Evolutionary conservation across 2,113 vertebrate genomes (phyloP).

Genomic region (Mastomys coucha): DNA sequence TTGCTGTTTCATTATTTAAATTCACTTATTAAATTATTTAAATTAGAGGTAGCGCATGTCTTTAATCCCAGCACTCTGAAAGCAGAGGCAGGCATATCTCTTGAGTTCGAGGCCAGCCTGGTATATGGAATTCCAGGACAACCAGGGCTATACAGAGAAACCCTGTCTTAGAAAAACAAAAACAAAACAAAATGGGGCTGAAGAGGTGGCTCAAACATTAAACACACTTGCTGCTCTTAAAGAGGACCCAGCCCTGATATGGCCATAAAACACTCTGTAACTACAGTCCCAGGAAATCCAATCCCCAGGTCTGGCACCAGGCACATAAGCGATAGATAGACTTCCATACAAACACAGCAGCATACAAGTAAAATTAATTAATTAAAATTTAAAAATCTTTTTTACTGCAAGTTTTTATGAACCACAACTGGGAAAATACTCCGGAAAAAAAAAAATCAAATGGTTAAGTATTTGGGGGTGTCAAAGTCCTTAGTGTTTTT

Average conservation of each 20-base stretch:
- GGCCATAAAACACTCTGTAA: neutral
- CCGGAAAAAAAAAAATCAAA: neutral
- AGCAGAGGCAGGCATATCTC: neutral
- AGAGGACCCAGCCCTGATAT: neutral
- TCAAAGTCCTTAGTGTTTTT: neutral
- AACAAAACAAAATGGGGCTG: neutral
- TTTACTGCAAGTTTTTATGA: neutral
- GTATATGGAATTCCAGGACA: neutral
- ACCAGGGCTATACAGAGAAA: neutral
- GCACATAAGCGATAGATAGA: neutral
- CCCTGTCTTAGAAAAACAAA: neutral
- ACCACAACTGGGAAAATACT: neutral
- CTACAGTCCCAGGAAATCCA: neutral
- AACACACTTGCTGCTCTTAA: neutral
- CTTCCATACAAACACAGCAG: neutral
- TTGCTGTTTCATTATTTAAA: neutral
- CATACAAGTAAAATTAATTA: neutral
- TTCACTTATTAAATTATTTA: neutral
- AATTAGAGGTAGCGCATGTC: neutral
- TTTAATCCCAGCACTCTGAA: neutral
- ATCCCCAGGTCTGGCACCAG: neutral
- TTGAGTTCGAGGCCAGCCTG: neutral
- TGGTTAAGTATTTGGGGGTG: neutral
- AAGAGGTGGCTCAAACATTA: neutral
- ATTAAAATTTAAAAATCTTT: neutral